Evolutionary conservation across 2,113 vertebrate genomes (phyloP).

Genomic region (Psilopogon haemacephalus): DNA sequence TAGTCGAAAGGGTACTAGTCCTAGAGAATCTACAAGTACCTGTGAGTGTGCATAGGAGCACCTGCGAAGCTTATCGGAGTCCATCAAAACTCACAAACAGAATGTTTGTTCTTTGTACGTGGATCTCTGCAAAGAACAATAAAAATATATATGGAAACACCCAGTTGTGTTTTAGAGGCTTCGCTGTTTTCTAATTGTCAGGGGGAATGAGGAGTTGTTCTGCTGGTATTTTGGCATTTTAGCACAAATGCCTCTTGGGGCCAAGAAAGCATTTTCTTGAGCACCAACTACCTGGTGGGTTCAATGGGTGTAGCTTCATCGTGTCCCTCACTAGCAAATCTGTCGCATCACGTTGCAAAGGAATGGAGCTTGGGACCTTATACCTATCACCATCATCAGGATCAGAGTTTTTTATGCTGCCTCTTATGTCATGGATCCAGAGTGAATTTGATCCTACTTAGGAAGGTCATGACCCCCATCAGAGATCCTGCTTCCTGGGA

Average conservation of each 20-base stretch:
- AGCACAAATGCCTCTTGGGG: not conserved
- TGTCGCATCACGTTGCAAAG: not conserved
- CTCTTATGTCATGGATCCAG: not conserved
- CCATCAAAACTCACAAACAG: not conserved
- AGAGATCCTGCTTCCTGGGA: not conserved
- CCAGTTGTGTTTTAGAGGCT: not conserved
- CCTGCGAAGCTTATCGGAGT: not conserved
- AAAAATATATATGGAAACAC: not conserved
- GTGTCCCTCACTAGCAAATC: not conserved
- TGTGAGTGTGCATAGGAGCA: not conserved
- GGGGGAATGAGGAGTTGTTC: not conserved
- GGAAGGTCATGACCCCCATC: not conserved
- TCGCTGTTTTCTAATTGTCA: not conserved
- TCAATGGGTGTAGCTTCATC: not conserved
- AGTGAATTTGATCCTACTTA: not conserved
- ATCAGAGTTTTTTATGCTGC: not conserved
- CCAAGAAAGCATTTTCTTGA: not conserved
- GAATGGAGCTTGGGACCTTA: not conserved
- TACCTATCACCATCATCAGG: not conserved
- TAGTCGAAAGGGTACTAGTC: not conserved
- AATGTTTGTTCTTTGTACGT: not conserved
- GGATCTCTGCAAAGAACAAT: not conserved
- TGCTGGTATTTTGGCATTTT: not conserved
- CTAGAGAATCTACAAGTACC: not conserved
- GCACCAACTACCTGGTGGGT: not conserved